Conservation (phyloP, 2,797 vertebrate species). For the Coilia nasus region DNA sequence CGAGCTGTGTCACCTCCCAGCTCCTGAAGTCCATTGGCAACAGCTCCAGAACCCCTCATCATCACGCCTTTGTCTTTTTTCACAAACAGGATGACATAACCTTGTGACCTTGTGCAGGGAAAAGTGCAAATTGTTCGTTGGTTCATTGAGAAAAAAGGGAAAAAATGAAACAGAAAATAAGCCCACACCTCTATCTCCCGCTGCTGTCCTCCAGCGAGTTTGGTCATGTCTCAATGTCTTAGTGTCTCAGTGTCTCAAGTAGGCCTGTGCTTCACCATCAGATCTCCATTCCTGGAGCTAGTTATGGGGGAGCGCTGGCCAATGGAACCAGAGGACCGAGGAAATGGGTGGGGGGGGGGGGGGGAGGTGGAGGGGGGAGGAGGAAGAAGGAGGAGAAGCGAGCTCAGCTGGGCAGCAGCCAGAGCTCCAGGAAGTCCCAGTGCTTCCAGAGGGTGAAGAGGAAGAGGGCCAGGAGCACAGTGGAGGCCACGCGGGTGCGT, state of each 20-base stretch:
- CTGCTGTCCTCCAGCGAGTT: neutral
- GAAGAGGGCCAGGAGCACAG: slow-evolving; percentile 84
- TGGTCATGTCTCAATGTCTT: neutral
- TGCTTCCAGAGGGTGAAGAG: slow-evolving; percentile 95
- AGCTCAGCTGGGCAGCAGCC: slow-evolving; percentile 87
- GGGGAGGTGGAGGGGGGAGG: neutral
- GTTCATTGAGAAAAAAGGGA: neutral
- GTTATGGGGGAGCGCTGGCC: neutral
- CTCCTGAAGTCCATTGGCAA: neutral
- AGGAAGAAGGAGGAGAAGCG: neutral
- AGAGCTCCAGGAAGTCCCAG: slow-evolving; percentile 91
- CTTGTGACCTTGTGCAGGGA: neutral
- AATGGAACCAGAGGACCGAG: neutral
- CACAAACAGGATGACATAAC: neutral
- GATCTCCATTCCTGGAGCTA: neutral
- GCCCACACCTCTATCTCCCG: neutral
- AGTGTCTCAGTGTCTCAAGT: no score
- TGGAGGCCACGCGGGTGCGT: slow-evolving; percentile 85
- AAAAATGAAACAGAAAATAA: neutral
- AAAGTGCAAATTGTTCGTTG: slow-evolving; percentile 16
- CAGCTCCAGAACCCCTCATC: neutral
- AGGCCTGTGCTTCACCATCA: neutral
- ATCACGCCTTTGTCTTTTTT: neutral
- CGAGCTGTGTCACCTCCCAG: neutral
- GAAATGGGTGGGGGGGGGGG: neutral